phyloP scores from a whole-genome alignment of 1,140 invertebrate species.

The Drosophila tani region DNA sequence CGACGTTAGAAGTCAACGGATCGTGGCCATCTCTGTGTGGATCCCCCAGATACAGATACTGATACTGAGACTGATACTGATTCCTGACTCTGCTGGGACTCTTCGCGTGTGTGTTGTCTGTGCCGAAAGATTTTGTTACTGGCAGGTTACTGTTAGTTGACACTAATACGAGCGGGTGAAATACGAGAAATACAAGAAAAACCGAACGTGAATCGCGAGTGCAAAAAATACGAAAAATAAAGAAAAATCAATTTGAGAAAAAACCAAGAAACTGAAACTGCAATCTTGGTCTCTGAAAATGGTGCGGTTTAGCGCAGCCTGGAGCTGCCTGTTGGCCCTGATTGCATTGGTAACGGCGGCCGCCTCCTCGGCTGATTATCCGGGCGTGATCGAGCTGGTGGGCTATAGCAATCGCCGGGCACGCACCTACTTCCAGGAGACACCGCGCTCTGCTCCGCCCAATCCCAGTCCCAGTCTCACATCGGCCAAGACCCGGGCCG shows the following conservation, averaged over 20 bases:
- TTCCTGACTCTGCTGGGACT: slow-evolving; percentile 27
- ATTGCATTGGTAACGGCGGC: slow-evolving; percentile 26
- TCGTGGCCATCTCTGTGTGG: slow-evolving; percentile 43
- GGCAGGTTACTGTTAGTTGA: slow-evolving; percentile 82
- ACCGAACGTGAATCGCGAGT: slow-evolving; percentile 49
- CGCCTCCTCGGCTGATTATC: slow-evolving; percentile 61
- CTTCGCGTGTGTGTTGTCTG: slow-evolving; percentile 46
- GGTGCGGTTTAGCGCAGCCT: slow-evolving; percentile 65
- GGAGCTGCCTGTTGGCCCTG: slow-evolving; percentile 65
- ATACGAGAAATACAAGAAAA: slow-evolving; percentile 46
- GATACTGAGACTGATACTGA: slow-evolving; percentile 19
- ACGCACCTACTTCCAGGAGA: slow-evolving; percentile 73
- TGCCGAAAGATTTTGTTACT: slow-evolving; percentile 38
- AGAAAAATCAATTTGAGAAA: slow-evolving; percentile 8
- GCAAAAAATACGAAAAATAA: slow-evolving; percentile 27
- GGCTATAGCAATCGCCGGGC: slow-evolving; percentile 82
- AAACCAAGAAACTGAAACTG: slow-evolving; percentile 32
- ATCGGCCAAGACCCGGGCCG: slow-evolving; percentile 74
- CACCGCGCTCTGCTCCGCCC: slow-evolving; percentile 15
- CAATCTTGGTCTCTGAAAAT: slow-evolving; percentile 31
- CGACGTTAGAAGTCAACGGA: slow-evolving; percentile 80
- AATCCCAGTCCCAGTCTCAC: slow-evolving; percentile 45
- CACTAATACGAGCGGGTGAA: slow-evolving; percentile 70
- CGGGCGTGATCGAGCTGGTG: slow-evolving; percentile 81
- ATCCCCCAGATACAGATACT: slow-evolving; percentile 21